Conservation (phyloP, 2,797 vertebrate genomes). For the Leptoclinus maculatus region DNA sequence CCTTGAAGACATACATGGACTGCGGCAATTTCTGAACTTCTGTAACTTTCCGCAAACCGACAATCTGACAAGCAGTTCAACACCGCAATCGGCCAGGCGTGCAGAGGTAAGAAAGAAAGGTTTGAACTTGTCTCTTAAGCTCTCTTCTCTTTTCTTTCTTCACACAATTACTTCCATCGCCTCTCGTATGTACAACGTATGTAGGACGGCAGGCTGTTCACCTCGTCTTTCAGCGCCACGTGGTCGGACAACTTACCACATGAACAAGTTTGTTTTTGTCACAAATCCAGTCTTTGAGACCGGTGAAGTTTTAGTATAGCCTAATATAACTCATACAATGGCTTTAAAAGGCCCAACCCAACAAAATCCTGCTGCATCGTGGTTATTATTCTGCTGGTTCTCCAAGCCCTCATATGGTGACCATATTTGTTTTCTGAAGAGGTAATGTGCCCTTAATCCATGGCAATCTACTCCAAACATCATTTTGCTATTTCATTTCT, state of each 20-base stretch:
- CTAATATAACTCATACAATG: background rate
- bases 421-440: conserved; percentile 37
- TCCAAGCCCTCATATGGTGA: conserved; percentile 2
- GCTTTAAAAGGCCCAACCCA: background rate
- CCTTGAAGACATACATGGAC: background rate
- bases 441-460: conserved; percentile 33
- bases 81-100: background rate
- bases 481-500: conserved; percentile 32
- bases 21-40: background rate
- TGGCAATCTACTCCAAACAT: conserved; percentile 30
- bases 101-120: background rate
- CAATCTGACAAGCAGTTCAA: background rate
- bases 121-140: background rate
- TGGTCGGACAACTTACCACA: background rate
- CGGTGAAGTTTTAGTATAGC: background rate
- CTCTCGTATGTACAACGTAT: background rate
- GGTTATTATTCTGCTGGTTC: conserved; percentile 9
- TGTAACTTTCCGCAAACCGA: background rate
- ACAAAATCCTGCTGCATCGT: background rate
- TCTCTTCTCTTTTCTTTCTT: background rate
- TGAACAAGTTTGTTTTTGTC: background rate
- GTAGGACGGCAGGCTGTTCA: background rate
- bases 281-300: background rate
- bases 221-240: background rate
- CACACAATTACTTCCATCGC: background rate